Evolutionary conservation across 2,113 vertebrate genomes (phyloP).

Genomic region (Ochotona curzoniae): DNA sequence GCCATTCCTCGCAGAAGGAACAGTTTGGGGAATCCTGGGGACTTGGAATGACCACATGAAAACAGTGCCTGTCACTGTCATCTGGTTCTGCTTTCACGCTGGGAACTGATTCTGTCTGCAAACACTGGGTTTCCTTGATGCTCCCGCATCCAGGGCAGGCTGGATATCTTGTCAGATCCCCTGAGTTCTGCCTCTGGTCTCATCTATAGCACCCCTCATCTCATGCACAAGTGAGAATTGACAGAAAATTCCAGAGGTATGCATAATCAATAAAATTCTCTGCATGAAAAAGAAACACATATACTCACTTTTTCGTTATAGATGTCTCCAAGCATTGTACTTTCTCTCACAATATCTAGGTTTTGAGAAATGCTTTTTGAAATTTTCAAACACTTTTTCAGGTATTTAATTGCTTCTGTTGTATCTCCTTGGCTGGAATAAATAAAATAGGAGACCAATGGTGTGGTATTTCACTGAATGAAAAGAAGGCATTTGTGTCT

Average conservation of each 20-base stretch:
- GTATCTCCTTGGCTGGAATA: slow-evolving; percentile 85
- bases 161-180: too few relatives aligned
- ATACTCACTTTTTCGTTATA: slow-evolving; percentile 87
- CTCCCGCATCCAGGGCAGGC: too few relatives aligned
- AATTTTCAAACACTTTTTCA: slow-evolving; percentile 84
- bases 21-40: too few relatives aligned
- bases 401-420: slow-evolving; percentile 77
- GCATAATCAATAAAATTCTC: not conserved
- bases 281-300: not conserved
- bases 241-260: not conserved
- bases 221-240: too few relatives aligned
- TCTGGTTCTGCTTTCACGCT: too few relatives aligned
- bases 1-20: too few relatives aligned
- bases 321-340: slow-evolving; percentile 86
- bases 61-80: too few relatives aligned
- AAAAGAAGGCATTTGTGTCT: not conserved
- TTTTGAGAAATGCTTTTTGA: slow-evolving; percentile 79
- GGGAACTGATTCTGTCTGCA: too few relatives aligned
- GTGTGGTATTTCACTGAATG: not conserved
- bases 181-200: too few relatives aligned
- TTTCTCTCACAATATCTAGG: slow-evolving; percentile 84
- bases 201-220: too few relatives aligned
- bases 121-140: too few relatives aligned
- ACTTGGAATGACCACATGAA: too few relatives aligned
- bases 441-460: slow-evolving; percentile 47